Evolutionary conservation across 2,113 vertebrate genomes (phyloP).

Genomic region (Ictidomys tridecemlineatus): DNA sequence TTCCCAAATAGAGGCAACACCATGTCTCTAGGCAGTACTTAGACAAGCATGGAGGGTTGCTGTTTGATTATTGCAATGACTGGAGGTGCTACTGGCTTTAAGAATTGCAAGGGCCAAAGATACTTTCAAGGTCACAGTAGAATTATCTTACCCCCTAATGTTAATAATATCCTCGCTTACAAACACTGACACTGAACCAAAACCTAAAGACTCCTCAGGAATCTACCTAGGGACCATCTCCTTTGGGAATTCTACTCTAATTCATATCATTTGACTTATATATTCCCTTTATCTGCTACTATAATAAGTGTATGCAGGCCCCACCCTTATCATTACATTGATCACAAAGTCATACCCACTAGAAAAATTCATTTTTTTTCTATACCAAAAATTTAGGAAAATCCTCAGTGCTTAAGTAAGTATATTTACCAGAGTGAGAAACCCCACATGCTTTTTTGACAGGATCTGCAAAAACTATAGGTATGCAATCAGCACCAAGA

Average conservation of each 20-base stretch:
- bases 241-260: constrained; percentile 48
- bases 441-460: constrained; percentile 92
- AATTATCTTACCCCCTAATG: constrained; percentile 15
- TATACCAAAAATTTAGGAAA: not conserved
- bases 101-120: constrained; percentile 33
- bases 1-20: not conserved
- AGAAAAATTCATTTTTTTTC: constrained; percentile 13
- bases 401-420: not conserved
- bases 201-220: not conserved
- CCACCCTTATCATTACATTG: not conserved
- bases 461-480: constrained; percentile 94
- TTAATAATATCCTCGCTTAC: constrained; percentile 13
- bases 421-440: constrained; percentile 93
- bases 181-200: constrained; percentile 2
- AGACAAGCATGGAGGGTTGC: not conserved
- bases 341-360: not conserved
- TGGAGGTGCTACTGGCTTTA: not conserved
- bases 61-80: not conserved
- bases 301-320: not conserved
- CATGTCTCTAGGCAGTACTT: not conserved
- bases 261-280: not conserved
- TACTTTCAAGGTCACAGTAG: not conserved
- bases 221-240: not conserved
- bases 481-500: constrained; percentile 96
- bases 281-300: not conserved